Evolutionary conservation across 1,140 invertebrate genomes (phyloP).

Genomic region (Zaprionus capensis): DNA sequence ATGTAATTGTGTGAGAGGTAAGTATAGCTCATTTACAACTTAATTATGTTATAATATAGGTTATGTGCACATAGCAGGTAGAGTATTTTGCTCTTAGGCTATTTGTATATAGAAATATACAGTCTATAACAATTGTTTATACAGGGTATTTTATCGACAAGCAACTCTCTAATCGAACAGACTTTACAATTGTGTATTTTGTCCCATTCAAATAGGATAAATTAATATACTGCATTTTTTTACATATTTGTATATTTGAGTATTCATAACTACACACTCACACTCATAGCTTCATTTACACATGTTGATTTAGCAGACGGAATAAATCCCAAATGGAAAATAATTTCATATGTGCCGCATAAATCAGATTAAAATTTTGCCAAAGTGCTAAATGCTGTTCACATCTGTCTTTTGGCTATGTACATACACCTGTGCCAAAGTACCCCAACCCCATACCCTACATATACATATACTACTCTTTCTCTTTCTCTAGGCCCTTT

Average conservation of each 20-base stretch:
- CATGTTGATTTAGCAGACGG: conserved; percentile 6
- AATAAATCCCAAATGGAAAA: conserved; percentile 39
- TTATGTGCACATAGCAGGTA: background rate
- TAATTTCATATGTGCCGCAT: conserved; percentile 37
- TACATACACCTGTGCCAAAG: background rate
- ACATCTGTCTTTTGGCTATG: conserved; percentile 33
- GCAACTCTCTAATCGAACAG: background rate
- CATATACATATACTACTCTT: background rate
- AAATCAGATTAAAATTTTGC: conserved; percentile 56
- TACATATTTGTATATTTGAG: background rate
- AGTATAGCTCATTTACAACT: background rate
- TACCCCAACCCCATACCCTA: background rate
- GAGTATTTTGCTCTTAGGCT: too few relatives aligned
- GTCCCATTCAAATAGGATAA: background rate
- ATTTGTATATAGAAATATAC: too few relatives aligned
- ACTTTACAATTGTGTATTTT: conserved; percentile 1
- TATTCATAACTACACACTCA: background rate
- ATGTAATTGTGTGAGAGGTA: background rate
- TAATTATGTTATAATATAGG: background rate
- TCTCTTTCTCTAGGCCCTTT: background rate
- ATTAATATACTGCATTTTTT: conserved; percentile 9
- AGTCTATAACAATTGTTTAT: background rate
- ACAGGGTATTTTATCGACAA: background rate
- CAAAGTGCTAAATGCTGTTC: conserved; percentile 46
- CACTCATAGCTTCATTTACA: background rate